Evolutionary conservation across 2,888 invertebrate species (phyloP).

Genomic region (Rhagophthalmus giganteus): DNA sequence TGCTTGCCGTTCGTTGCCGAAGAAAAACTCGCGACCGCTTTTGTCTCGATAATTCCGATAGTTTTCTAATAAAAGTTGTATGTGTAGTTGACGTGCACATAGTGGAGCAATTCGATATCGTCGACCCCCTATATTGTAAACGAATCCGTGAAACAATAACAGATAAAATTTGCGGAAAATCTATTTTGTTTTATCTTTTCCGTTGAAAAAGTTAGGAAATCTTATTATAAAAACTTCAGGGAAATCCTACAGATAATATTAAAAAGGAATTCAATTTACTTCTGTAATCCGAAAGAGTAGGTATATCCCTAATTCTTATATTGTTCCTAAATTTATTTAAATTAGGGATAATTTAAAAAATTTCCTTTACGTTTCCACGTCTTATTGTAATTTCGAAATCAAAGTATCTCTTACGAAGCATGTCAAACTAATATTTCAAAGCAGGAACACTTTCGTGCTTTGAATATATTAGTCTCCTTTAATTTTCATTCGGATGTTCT

Average conservation of each 20-base stretch:
- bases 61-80: background rate
- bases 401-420: conserved; percentile 3
- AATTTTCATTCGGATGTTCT: conserved; percentile 9
- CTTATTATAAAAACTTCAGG: background rate
- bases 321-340: background rate
- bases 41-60: background rate
- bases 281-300: background rate
- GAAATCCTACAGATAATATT: background rate
- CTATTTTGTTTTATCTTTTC: background rate
- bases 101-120: background rate
- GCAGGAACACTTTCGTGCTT: conserved; percentile 3
- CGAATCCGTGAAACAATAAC: background rate
- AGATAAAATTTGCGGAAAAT: background rate
- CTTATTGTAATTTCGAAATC: background rate
- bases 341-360: background rate
- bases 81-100: no score
- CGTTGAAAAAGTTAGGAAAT: background rate
- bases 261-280: background rate
- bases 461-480: conserved; percentile 9
- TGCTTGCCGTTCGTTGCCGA: no score
- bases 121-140: background rate
- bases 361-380: background rate
- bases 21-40: no score
- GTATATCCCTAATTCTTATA: background rate
- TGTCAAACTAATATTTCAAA: conserved; percentile 6